Base-by-base conservation (phyloP, 2,797 vertebrate genomes). In the Sebastes ruberrimus region DNA sequence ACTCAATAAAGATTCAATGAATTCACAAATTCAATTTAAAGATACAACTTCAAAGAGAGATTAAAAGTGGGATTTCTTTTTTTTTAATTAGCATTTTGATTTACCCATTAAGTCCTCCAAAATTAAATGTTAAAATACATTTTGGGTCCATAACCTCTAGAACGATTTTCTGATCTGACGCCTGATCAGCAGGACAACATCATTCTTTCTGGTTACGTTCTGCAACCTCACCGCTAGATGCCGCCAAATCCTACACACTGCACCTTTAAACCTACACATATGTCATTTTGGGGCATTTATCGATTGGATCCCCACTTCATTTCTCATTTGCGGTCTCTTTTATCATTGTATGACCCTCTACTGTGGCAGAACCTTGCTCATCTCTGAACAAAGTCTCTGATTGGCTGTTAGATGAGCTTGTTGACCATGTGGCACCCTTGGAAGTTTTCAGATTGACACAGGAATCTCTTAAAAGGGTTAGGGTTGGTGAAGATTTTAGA, bases 161-260 rank as follows among this genome's bases (percentile, higher is more conserved):
- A 28, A 28, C 53, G 6, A 56, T 59, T 59, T 46, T 46, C 14
- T 46, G 42, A 46, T 46, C 42, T 46, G 14, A 46, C 42, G 42
- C 42, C 14, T 18, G 14, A 18, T 46, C 42, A 46, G 42, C 42
- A 46, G 3, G 42, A 46, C 42, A 46, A 0, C 42, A 46, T 46
- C 0, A 0, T 46, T 46, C 0, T 38, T 38, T 38, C 35, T 38
- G 2, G 35, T 38, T 38, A 0, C 13, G 13, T 0, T 38, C 35
- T 38, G 35, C 35, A 38, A 38, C 35, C 35, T 38, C 35, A 38
- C 5, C 35, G 0, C 35, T 38, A 38, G 35, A 38, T 38, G 2
- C 0, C 0, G 35, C 35, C 35, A 38, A 6, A 38, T 38, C 35
- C 35, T 6, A 38, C 35, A 38, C 35, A 38, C 35, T 38, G 35